Evolutionary conservation across 53 echinoderm and acorn worm genomes (phyloP).

Genomic region (Antedon mediterranea): DNA sequence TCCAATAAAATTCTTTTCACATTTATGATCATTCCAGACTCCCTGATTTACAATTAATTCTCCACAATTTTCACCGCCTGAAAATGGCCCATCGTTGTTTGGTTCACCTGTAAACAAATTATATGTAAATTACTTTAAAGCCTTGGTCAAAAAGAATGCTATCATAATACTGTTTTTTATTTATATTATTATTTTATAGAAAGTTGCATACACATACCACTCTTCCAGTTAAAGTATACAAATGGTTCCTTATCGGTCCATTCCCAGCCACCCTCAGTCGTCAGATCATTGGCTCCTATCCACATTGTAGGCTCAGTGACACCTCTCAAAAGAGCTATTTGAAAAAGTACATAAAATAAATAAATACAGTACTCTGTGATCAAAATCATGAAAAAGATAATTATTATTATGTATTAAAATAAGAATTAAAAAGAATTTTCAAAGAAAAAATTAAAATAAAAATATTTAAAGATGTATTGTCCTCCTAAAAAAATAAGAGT

Average conservation of each 20-base stretch:
- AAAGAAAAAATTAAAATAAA: too few species aligned
- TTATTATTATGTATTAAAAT: not conserved
- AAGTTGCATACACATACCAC: slow-evolving; percentile 25
- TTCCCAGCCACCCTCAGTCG: slow-evolving; percentile 62
- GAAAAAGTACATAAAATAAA: not conserved
- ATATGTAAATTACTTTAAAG: too few species aligned
- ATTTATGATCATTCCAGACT: slow-evolving; percentile 56
- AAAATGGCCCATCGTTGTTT: slow-evolving; percentile 25
- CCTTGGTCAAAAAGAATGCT: too few species aligned
- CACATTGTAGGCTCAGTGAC: slow-evolving; percentile 21
- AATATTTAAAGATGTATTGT: too few species aligned
- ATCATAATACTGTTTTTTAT: too few species aligned
- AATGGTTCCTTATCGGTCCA: slow-evolving; percentile 71
- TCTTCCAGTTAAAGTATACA: slow-evolving; percentile 73
- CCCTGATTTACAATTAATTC: slow-evolving; percentile 41
- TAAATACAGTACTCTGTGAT: not conserved
- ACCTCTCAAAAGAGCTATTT: not conserved
- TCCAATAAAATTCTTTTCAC: slow-evolving; percentile 17
- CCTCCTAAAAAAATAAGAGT: too few species aligned
- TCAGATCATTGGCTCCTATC: slow-evolving; percentile 61
- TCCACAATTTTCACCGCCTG: slow-evolving; percentile 48
- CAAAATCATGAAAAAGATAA: not conserved
- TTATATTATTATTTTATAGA: too few species aligned
- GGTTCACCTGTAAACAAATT: slow-evolving; percentile 48
- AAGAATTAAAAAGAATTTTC: not conserved